Evolutionary conservation across 2,888 invertebrate species (phyloP).

Genomic region (Dynastes tityus): DNA sequence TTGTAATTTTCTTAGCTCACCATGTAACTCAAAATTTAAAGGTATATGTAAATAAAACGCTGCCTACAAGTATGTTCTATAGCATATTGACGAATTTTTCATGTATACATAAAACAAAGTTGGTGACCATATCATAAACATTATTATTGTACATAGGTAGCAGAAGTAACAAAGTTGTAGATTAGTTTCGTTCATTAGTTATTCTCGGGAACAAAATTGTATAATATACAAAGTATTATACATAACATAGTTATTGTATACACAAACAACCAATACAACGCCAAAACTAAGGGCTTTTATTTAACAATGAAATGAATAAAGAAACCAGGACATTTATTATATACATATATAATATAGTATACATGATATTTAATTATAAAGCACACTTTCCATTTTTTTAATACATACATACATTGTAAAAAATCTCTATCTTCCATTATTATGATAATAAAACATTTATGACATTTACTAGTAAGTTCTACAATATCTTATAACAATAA

Average conservation of each 20-base stretch:
- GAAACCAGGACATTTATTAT: slow-evolving; percentile 3
- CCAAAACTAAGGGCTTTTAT: slow-evolving; percentile 36
- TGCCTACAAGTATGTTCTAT: neutral
- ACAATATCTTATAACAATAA: slow-evolving; percentile 28
- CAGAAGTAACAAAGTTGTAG: slow-evolving; percentile 2
- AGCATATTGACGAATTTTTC: neutral
- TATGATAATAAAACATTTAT: slow-evolving; percentile 28
- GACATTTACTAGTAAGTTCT: slow-evolving; percentile 32
- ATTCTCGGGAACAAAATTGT: slow-evolving; percentile 49
- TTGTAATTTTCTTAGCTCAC: no score
- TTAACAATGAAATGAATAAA: neutral
- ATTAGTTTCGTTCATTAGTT: slow-evolving; percentile 42
- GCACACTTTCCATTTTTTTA: slow-evolving; percentile 46
- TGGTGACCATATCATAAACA: slow-evolving; percentile 41
- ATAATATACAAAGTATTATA: slow-evolving; percentile 42
- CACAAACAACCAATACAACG: slow-evolving; percentile 29
- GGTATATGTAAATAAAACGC: slow-evolving; percentile 9
- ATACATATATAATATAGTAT: neutral
- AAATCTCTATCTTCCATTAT: slow-evolving; percentile 49
- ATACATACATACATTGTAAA: slow-evolving; percentile 26
- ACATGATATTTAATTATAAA: slow-evolving; percentile 27
- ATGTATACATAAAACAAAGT: slow-evolving; percentile 15
- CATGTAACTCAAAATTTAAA: neutral
- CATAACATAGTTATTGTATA: slow-evolving; percentile 13
- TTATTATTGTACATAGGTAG: slow-evolving; percentile 22